Evolutionary conservation across 2,797 vertebrate species (phyloP).

Genomic region (Xenops minutus): DNA sequence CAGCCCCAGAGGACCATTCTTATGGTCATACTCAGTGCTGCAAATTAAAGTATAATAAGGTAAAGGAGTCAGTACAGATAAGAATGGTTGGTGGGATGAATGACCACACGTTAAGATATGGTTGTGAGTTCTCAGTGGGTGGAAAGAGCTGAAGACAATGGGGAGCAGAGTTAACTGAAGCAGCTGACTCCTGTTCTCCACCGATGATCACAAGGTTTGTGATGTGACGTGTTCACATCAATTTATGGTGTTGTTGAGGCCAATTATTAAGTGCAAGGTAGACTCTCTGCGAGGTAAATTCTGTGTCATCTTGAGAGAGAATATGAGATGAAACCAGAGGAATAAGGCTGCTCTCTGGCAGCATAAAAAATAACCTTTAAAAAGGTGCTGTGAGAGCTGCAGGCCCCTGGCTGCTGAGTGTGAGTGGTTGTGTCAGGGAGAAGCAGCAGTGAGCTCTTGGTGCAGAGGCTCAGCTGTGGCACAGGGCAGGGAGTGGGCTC

Average conservation of each 20-base stretch:
- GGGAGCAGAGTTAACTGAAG: background rate
- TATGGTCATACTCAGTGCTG: background rate
- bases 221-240: background rate
- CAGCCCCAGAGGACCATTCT: background rate
- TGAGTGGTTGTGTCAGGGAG: background rate
- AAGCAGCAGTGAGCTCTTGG: background rate
- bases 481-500: background rate
- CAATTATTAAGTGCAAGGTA: background rate
- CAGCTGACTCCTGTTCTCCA: background rate
- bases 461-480: background rate
- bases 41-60: background rate
- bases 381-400: background rate
- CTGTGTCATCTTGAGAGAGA: background rate
- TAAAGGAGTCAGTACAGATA: background rate
- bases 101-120: background rate
- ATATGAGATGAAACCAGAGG: background rate
- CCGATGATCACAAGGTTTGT: background rate
- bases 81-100: background rate
- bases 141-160: background rate
- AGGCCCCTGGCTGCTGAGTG: background rate
- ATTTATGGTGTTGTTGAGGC: background rate
- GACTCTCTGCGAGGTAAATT: background rate
- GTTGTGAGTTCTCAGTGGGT: background rate
- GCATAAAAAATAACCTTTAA: background rate
- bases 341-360: background rate